Evolutionary conservation across 1,140 invertebrate genomes (phyloP), one percentile per base, ranked within the genome.

Genomic region (Drosophila pallidifrons): DNA sequence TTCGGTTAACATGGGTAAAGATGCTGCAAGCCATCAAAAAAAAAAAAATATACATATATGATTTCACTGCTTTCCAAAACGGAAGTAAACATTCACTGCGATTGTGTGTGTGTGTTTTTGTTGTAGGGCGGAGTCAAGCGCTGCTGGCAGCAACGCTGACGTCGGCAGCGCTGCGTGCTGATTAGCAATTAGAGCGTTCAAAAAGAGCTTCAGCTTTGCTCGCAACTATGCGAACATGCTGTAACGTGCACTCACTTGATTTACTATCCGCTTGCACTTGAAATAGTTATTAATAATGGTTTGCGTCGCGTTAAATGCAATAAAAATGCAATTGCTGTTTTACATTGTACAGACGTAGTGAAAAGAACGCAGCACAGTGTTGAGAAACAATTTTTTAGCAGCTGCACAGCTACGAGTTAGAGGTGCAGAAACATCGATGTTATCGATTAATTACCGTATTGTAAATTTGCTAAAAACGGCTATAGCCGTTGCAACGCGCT

Each of bases 1-100:
- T 89, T 90, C 86, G 85, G 85, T 89, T 73, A 89, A 89, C 85
- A 89, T 89, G 85, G 71, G 86, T 54, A 70, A 70, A 64, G 77
- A 69, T 88, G 71, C 85, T 89, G 54, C 13, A 49, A 38, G 35
- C 35, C 32, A 38, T 10, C 35, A 10, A 38, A 38, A 3, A 45
- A 5, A 45, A 5, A 25, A 5, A n/a, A 11, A 32, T 54, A 38
- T 2, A n/a, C 8, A 32, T 54, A 32, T 35, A 15, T 2, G 13
- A 54, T 55, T 58, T 61, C 13, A 38, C 38, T 67, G 43, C 67
- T 77, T 67, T 41, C 25, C 63, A 61, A 35, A 73, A 28, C 75
- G 72, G 70, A 69, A 67, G 75, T 79, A 83, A 89, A 79, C 78
- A 89, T 78, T 79, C 75, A 72, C 41, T 43, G 46, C 8, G 35